Base-by-base conservation (phyloP, 2,113 vertebrate genomes). In the Colaptes auratus region DNA sequence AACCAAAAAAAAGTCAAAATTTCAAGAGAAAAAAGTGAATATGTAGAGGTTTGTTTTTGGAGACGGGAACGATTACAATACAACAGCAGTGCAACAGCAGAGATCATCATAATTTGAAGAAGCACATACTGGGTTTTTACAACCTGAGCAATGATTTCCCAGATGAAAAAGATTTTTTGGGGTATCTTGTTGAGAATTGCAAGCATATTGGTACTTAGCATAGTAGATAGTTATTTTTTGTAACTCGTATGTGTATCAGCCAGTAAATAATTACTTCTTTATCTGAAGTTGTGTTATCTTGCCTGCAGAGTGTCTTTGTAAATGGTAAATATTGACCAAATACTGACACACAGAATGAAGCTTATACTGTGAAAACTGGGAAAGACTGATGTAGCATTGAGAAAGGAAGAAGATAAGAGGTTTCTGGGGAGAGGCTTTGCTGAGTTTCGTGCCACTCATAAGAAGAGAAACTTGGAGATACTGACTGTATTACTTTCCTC, bases 141-240 rank as follows among this genome's bases (percentile, higher is more conserved):
- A 12, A 48, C 10, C 10, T 35, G 23, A 75, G 3, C 9, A 64
- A n/a, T n/a, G 33, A 17, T 31, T 12, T 1, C 20, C 8, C 39
- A 50, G 5, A 8, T 30, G 16, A 44, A 5, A 74, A 77, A 74
- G 27, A 44, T 33, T 4, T 11, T 4, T 11, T 8, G 25, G 35
- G 2, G 2, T 75, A 5, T 12, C 12, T 12, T 67, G 30, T 3
- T 7, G 0, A 10, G 13, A 58, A 55, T 27, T 6, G 6, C 31
- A 20, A 86, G 39, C 7, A 30, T 58, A 25, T 3, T 59, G 46
- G 63, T 63, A 3, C 3, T 73, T 66, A 59, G 5, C 13, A 18
- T 6, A 66, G 25, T 5, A 27, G 36, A 28, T 44, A 0, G 0
- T 28, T 88, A 27, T 36, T 76, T 50, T 61, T 17, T 30, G 16